Conservation (phyloP, 2,113 vertebrate genomes). For the Triplophysa rosa region DNA sequence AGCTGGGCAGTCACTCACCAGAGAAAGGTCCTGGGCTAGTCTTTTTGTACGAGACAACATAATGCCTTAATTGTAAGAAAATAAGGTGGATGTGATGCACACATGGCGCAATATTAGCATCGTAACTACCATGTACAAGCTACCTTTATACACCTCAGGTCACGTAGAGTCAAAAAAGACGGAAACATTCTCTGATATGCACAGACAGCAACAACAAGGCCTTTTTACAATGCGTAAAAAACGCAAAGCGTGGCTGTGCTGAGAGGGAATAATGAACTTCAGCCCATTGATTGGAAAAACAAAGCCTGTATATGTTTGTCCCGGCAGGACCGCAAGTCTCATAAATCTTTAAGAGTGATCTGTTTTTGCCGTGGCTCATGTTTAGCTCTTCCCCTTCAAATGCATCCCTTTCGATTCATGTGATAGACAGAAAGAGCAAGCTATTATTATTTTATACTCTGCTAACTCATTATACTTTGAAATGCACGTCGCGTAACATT, state of each 20-base stretch:
- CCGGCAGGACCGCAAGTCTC: conserved; percentile 69
- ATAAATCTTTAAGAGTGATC: conserved; percentile 77
- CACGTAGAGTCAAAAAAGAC: conserved; percentile 34
- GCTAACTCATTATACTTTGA: conserved; percentile 29
- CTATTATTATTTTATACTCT: conserved; percentile 38
- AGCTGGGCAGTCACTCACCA: neutral
- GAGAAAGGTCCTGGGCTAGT: neutral
- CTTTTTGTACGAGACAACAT: neutral
- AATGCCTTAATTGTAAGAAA: conserved; percentile 24
- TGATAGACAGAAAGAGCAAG: conserved; percentile 43
- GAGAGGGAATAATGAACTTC: conserved; percentile 75
- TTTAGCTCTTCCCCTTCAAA: conserved; percentile 58
- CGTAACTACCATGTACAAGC: neutral
- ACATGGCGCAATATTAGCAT: conserved; percentile 6
- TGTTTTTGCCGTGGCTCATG: conserved; percentile 59
- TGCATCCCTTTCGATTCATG: conserved; percentile 55
- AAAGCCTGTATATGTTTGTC: conserved; percentile 70
- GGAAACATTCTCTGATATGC: conserved; percentile 2
- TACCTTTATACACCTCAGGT: conserved; percentile 12
- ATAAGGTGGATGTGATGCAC: neutral
- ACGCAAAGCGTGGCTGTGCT: conserved; percentile 54
- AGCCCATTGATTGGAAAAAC: conserved; percentile 74
- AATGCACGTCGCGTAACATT: neutral
- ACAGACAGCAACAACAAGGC: conserved; percentile 41
- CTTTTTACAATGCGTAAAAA: conserved; percentile 33